Evolutionary conservation across 1,140 invertebrate species (phyloP), one percentile per base, ranked within the genome.

Genomic region (Nasonia longicornis): DNA sequence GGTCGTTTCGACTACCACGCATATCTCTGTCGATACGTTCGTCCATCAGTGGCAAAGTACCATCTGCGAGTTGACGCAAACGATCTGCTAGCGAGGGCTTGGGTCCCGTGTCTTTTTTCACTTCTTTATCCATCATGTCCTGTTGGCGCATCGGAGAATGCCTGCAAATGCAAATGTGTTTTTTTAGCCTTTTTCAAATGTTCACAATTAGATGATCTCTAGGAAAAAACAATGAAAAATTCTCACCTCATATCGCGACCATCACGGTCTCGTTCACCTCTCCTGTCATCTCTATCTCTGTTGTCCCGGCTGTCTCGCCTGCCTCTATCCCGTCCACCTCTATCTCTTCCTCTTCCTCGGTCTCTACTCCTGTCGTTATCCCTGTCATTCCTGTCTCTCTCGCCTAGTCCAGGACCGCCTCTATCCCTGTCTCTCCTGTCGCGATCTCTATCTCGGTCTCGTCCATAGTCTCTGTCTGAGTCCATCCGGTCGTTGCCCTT

Each of bases 51-150:
- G 89, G 89, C 35, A 91, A 79, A 3, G 89, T 91, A 1, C 90
- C 89, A 79, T 91, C 90, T 0, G 91, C 91, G 31, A 91, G 81
- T 79, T 90, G 91, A 26, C 91, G 85, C 3, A 92, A 48, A 22
- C 91, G 86, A 58, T 91, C 91, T 2, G 91, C 89, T 0, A 91
- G 84, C 70, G 89, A 90, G 1, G 86, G 85, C 82, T 91, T 91
- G 22, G 82, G 77, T 22, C 80, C 79, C 10, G 89, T 88, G 22
- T 90, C 90, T 48, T 89, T 89, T 22, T 83, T 71, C 8, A 20
- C 63, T 11, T 80, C 83, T 77, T 82, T 83, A 79, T 82, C 82
- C 63, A 82, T 74, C 38, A 82, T 77, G 29, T 74, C 75, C 6
- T 71, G 45, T 45, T 77, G 80, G 12, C 81, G 69, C 76, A 77